Percentiles rank a stretch among this genome's conserved stretches.
phyloP scores from a whole-genome alignment of 1,140 invertebrate genomes.

The Calosoma granatense region DNA sequence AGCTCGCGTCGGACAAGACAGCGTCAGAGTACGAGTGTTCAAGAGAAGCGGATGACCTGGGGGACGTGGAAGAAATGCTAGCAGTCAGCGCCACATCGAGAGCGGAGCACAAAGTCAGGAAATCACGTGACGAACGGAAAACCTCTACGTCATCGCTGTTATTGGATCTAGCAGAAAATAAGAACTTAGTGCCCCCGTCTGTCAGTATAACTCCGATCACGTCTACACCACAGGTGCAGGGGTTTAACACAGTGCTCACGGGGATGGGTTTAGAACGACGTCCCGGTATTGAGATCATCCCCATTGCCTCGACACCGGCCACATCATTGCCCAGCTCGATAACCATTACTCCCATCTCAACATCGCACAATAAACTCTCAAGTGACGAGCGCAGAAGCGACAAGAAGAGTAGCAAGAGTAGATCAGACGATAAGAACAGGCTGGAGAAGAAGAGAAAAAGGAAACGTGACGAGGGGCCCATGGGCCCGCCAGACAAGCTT shows the following conservation, averaged over 20 bases:
- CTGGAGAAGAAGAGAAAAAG: slow-evolving; percentile 68
- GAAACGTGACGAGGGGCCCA: slow-evolving; percentile 62
- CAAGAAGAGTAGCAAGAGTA: slow-evolving; percentile 51
- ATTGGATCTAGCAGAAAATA: slow-evolving; percentile 46
- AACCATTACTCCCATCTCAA: slow-evolving; percentile 70
- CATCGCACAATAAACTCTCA: slow-evolving; percentile 42
- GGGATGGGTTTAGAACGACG: slow-evolving; percentile 52
- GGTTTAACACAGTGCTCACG: slow-evolving; percentile 50
- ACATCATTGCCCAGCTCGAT: slow-evolving; percentile 63
- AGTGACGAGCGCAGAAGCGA: slow-evolving; percentile 51
- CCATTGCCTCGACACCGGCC: slow-evolving; percentile 50
- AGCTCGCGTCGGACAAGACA: slow-evolving; percentile 42
- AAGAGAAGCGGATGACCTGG: slow-evolving; percentile 40
- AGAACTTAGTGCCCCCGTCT: slow-evolving; percentile 54
- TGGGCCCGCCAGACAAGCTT: slow-evolving; percentile 76
- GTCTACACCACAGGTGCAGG: slow-evolving; percentile 34
- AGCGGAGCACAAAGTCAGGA: slow-evolving; percentile 30
- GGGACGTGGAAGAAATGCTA: slow-evolving; percentile 48
- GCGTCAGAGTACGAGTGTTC: slow-evolving; percentile 51
- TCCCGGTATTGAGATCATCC: slow-evolving; percentile 72
- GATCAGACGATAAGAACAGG: slow-evolving; percentile 47
- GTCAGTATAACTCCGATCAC: slow-evolving; percentile 71
- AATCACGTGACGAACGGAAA: slow-evolving; percentile 37
- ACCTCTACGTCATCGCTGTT: slow-evolving; percentile 24
- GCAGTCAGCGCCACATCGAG: slow-evolving; percentile 10